A percentile compares a stretch with the other conserved stretches of the same genome.
Evolutionary conservation across 2,113 vertebrate genomes (phyloP).

Genomic region (Poeciliopsis retropinna): DNA sequence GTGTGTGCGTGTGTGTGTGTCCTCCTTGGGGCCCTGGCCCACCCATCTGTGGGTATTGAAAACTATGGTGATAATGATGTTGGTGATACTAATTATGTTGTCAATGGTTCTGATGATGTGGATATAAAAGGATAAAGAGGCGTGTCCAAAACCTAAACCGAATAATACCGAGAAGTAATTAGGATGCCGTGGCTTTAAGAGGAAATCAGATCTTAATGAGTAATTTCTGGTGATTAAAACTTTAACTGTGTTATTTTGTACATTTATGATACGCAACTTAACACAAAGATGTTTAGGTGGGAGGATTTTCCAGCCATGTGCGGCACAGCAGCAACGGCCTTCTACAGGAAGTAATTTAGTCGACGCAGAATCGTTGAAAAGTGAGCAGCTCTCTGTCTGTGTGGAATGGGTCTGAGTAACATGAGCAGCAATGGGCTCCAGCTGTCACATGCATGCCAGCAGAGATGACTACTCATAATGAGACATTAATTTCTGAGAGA

Average conservation of each 20-base stretch:
- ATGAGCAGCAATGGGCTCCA: too few species aligned
- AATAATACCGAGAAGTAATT: not conserved
- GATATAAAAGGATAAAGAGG: not conserved
- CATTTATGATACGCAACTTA: too few species aligned
- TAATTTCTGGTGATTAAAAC: not conserved
- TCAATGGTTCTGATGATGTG: not conserved
- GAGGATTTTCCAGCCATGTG: too few species aligned
- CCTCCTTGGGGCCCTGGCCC: not conserved
- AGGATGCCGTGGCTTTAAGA: not conserved
- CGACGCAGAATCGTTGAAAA: too few species aligned
- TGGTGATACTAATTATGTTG: not conserved
- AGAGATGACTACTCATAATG: too few species aligned
- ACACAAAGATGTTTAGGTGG: too few species aligned
- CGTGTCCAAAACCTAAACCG: not conserved
- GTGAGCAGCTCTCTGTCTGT: too few species aligned
- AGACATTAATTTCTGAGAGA: too few species aligned
- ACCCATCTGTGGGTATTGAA: not conserved
- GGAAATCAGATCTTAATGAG: not conserved
- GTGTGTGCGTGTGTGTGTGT: conserved; percentile 6
- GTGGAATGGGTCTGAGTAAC: too few species aligned
- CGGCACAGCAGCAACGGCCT: too few species aligned
- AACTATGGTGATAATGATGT: not conserved
- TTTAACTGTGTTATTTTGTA: not conserved
- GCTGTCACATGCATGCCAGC: too few species aligned
- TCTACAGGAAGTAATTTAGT: too few species aligned